Evolutionary conservation across 2,888 invertebrate genomes (phyloP), one percentile per base, ranked within the genome.

Genomic region (Pycnomerus fuliginosus): DNA sequence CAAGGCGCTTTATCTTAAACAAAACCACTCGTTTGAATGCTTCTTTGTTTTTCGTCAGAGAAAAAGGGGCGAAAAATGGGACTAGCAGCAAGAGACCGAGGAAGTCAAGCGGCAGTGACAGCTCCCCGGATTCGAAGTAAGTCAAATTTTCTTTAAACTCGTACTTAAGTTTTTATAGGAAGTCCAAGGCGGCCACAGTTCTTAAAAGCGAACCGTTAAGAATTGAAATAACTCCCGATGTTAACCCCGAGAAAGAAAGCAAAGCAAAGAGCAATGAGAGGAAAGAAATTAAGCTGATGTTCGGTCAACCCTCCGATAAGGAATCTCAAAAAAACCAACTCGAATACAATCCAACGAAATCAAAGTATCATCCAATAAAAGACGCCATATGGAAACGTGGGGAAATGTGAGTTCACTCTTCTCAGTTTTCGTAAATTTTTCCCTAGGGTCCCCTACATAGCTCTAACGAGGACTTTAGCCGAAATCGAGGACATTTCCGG

Each of bases 381-480:
- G 82, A 91, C 72, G 94, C 94, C 0, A 83, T 80, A 60, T 95
- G 95, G 95, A 74, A 80, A 44, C 70, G 73, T 12, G 82, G 79
- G 2, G 82, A 88, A 63, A 82, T 80, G 84, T 85, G 71, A 69
- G 71, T 65, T 20, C 4, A 13, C 28, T n/a, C 12, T 29, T 37
- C 10, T 15, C 31, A 29, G 30, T 39, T 39, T 33, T 38, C 22
- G 17, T 10, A 30, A 27, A 13, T 23, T 38, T 71, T 74, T 35
- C 66, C n/a, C n/a, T n/a, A 90, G 89, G 53, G 90, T 95, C 24
- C 98, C 99, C 0, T 99, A 98, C 69, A 74, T 92, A 50, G 97
- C 97, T 0, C 74, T 99, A 27, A 86, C 97, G 0, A 83, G 82
- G 64, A 97, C 98, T 0, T 78, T 99, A 57, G 89, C 94, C 67